phyloP scores from a whole-genome alignment of 2,888 invertebrate genomes.

The Cacoxenus indagator region DNA sequence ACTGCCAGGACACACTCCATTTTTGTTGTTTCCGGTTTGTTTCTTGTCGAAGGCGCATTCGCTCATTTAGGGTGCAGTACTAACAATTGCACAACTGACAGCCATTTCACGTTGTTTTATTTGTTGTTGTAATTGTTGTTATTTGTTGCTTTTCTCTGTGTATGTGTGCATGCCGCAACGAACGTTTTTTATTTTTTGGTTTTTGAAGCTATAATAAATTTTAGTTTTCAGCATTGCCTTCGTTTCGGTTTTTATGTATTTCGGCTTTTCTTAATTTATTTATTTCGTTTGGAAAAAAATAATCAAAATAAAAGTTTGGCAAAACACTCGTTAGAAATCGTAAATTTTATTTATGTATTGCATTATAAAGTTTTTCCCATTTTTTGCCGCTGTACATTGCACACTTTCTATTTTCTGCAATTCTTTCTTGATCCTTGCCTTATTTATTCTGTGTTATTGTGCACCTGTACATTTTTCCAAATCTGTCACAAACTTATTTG shows the following conservation, averaged over 20 bases:
- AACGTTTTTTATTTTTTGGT: constrained; percentile 23
- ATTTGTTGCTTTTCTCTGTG: too few relatives aligned
- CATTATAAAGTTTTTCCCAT: constrained; percentile 2
- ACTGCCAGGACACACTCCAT: too few relatives aligned
- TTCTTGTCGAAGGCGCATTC: constrained; percentile 22
- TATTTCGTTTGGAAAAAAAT: too few relatives aligned
- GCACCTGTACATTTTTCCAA: too few relatives aligned
- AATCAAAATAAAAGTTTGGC: constrained; percentile 43
- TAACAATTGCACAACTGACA: background rate
- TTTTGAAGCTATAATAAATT: constrained; percentile 44
- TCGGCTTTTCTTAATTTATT: constrained; percentile 29
- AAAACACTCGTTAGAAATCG: constrained; percentile 50
- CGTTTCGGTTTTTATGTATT: constrained; percentile 19
- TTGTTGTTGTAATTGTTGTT: background rate
- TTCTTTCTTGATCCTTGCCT: background rate
- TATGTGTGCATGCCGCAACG: constrained; percentile 34
- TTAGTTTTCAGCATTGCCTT: constrained; percentile 24
- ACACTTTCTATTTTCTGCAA: background rate
- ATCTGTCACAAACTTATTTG: too few relatives aligned
- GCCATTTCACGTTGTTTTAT: background rate
- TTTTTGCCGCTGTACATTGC: background rate
- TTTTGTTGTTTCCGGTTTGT: constrained; percentile 24
- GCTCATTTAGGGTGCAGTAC: background rate
- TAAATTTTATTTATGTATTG: constrained; percentile 41
- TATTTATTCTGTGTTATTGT: too few relatives aligned